Percentiles rank a stretch among this genome's conserved stretches.
phyloP scores from a whole-genome alignment of 2,113 vertebrate genomes.

The Neodontobutis hainanensis region DNA sequence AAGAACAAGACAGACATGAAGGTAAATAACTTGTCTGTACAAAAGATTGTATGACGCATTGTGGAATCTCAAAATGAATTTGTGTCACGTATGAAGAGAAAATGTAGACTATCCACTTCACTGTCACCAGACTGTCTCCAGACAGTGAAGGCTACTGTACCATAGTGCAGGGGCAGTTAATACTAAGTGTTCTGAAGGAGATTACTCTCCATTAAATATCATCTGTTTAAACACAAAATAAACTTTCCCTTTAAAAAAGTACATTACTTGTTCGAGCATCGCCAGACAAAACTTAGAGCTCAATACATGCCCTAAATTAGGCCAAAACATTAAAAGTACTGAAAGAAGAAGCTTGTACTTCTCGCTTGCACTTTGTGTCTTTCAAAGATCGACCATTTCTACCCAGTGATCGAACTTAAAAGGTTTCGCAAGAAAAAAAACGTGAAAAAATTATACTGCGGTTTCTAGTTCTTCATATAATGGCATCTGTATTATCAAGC shows the following conservation, averaged over 20 bases:
- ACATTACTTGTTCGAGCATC: neutral
- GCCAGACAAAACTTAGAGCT: neutral
- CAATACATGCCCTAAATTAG: neutral
- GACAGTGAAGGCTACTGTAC: slow-evolving; percentile 24
- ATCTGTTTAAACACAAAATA: slow-evolving; percentile 34
- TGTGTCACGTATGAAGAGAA: slow-evolving; percentile 7
- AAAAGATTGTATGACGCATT: too few species aligned
- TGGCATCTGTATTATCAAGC: slow-evolving; percentile 30
- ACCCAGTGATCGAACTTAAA: slow-evolving; percentile 27
- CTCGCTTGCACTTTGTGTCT: slow-evolving; percentile 10
- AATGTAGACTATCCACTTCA: slow-evolving; percentile 29
- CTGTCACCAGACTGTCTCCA: slow-evolving; percentile 32
- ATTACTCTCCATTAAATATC: slow-evolving; percentile 4
- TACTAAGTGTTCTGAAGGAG: slow-evolving; percentile 27
- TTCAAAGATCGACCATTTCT: slow-evolving; percentile 31
- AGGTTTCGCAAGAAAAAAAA: slow-evolving; percentile 27
- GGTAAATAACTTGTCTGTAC: slow-evolving; percentile 36
- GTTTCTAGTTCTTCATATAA: slow-evolving; percentile 14
- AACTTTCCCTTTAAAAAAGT: neutral
- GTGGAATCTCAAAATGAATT: slow-evolving; percentile 16
- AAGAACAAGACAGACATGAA: slow-evolving; percentile 40
- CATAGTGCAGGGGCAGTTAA: slow-evolving; percentile 3
- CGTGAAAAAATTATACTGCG: slow-evolving; percentile 12
- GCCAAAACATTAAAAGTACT: slow-evolving; percentile 29
- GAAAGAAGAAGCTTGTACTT: slow-evolving; percentile 14